phyloP scores from a whole-genome alignment of 53 echinoderm and acorn worm genomes.

The Luidia sarsii region DNA sequence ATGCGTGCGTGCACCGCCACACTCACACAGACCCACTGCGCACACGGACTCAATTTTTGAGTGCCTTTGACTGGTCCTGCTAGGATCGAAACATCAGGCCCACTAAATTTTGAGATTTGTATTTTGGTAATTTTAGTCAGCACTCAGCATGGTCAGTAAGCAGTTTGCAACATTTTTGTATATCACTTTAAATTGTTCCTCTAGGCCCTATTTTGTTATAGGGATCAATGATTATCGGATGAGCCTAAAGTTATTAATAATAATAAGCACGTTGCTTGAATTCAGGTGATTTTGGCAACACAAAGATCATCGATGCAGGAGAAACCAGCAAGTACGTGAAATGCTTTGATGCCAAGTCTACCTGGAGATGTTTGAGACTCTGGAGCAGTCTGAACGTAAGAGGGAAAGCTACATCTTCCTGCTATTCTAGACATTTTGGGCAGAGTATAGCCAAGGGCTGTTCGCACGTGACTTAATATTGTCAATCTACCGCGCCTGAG shows the following conservation, averaged over 20 bases:
- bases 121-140: no score
- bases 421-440: no score
- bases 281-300: neutral
- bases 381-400: conserved; percentile 51
- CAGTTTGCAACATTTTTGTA: no score
- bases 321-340: neutral
- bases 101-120: no score
- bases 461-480: no score
- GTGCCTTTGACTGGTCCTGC: neutral
- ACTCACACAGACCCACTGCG: no score
- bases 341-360: conserved; percentile 24
- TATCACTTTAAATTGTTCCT: neutral
- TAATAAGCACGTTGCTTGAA: neutral
- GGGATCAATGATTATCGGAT: neutral
- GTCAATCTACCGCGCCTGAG: no score
- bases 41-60: neutral
- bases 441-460: no score
- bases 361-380: conserved; percentile 10
- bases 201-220: neutral
- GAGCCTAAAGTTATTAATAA: neutral
- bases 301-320: neutral
- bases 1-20: neutral
- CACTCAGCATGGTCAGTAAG: no score
- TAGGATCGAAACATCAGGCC: no score
- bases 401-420: no score